Percentiles rank a stretch among this genome's conserved stretches.
Evolutionary conservation across 35 echinoderm and acorn worm genomes (phyloP).

Genomic region (Apostichopus japonicus): DNA sequence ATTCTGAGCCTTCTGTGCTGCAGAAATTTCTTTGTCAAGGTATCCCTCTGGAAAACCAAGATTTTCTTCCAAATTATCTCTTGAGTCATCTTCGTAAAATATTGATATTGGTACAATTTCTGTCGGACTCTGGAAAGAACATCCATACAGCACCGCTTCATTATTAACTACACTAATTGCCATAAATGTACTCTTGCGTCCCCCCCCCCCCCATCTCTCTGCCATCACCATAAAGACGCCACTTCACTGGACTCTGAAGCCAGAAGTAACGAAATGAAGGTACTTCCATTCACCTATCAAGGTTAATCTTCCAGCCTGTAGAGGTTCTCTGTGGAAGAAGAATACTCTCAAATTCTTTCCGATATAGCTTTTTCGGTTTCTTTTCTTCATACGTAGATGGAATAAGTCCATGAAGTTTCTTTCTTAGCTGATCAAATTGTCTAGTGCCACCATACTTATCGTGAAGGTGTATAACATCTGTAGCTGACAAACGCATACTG

Average conservation of each 20-base stretch:
- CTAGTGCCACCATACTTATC: slow-evolving; percentile 55
- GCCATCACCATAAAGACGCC: slow-evolving; percentile 46
- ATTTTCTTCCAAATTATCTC: slow-evolving; percentile 19
- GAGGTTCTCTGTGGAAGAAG: neutral
- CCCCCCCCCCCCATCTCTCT: slow-evolving; percentile 43
- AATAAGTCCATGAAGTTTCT: neutral
- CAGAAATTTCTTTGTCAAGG: neutral
- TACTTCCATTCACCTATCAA: slow-evolving; percentile 11
- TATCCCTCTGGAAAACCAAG: slow-evolving; percentile 5
- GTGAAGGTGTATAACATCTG: slow-evolving; percentile 22
- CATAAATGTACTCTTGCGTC: slow-evolving; percentile 39
- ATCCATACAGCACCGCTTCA: slow-evolving; percentile 23
- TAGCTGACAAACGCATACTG: neutral
- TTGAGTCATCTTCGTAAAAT: slow-evolving; percentile 16
- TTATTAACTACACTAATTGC: slow-evolving; percentile 39
- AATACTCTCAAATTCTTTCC: slow-evolving; percentile 5
- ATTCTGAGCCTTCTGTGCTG: neutral
- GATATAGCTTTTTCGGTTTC: slow-evolving; percentile 1
- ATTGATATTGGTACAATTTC: slow-evolving; percentile 34
- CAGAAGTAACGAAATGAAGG: slow-evolving; percentile 27
- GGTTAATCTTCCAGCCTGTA: slow-evolving; percentile 31
- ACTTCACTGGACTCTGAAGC: neutral
- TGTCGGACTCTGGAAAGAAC: slow-evolving; percentile 3
- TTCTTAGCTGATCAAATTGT: neutral
- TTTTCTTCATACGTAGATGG: neutral